Conservation (phyloP, 1,140 invertebrate genomes). For the Drosophila mayri region DNA sequence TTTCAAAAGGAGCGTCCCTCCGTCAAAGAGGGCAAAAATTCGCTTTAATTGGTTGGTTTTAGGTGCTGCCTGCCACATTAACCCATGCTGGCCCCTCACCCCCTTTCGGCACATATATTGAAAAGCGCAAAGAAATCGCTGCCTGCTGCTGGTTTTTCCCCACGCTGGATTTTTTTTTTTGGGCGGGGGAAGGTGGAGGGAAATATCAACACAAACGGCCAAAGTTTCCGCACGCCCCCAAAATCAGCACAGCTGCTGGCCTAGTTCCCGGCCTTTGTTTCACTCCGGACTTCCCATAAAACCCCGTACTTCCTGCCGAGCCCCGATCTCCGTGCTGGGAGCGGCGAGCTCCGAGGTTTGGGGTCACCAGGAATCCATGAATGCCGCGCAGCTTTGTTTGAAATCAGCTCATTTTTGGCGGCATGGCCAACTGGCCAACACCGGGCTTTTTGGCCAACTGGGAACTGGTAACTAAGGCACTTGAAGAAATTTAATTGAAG, state of each 20-base stretch:
- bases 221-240: conserved; percentile 55
- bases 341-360: neutral
- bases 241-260: conserved; percentile 75
- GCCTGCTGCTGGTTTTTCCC: conserved; percentile 30
- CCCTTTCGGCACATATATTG: conserved; percentile 46
- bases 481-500: neutral
- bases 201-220: conserved; percentile 60
- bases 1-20: conserved; percentile 23
- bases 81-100: conserved; percentile 23
- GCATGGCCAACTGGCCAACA: conserved; percentile 44
- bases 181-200: conserved; percentile 1
- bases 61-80: conserved; percentile 54
- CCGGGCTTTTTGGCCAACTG: conserved; percentile 46
- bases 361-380: conserved; percentile 73
- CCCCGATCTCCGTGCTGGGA: neutral
- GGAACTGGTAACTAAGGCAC: conserved; percentile 29
- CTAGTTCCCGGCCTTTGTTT: conserved; percentile 76
- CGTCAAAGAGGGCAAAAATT: conserved; percentile 44
- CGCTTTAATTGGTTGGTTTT: conserved; percentile 75
- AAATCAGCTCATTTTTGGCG: conserved; percentile 79
- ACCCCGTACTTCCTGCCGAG: conserved; percentile 9
- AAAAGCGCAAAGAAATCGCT: conserved; percentile 75
- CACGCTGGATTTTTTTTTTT: conserved; percentile 8
- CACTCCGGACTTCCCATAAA: conserved; percentile 50
- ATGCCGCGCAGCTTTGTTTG: conserved; percentile 69